These are phyloP conservation scores for Oreochromis niloticus DNA, from an alignment of 2,113 vertebrate species.

Conservation along the genomic window DNA sequence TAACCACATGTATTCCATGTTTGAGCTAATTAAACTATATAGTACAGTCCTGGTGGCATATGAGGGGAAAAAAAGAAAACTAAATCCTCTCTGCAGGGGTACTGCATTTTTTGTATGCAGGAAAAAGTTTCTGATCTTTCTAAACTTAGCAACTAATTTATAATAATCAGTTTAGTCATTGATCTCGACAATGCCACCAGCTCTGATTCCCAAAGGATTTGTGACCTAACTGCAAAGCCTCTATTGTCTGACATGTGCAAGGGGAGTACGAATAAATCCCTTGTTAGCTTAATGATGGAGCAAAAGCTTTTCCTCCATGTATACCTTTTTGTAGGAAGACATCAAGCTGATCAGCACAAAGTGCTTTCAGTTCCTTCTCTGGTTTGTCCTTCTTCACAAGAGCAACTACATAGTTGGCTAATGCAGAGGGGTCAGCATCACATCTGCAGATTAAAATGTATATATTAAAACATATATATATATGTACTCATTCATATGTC, in stretches of 20 bases:
- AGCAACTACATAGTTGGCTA: conserved; percentile 99
- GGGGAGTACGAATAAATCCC: background rate
- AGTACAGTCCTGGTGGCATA: background rate
- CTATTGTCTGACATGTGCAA: background rate
- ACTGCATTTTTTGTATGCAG: background rate
- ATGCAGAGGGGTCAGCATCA: conserved; percentile 95
- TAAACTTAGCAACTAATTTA: background rate
- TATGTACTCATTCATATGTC: background rate
- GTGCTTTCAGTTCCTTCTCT: conserved; percentile 92
- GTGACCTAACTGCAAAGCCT: background rate
- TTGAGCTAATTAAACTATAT: background rate
- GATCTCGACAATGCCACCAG: background rate
- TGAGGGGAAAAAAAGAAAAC: background rate
- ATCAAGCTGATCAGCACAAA: conserved; percentile 97
- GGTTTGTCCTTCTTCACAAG: conserved; percentile 98
- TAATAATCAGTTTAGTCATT: background rate
- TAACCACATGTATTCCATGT: background rate
- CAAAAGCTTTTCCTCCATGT: background rate
- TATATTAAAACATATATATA: background rate
- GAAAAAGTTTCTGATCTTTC: background rate
- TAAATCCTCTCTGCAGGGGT: background rate
- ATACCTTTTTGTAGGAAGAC: conserved; percentile 99
- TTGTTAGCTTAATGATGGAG: background rate
- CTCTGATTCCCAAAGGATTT: background rate
- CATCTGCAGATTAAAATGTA: conserved; percentile 73